These are phyloP conservation scores for honey bee (Apis mellifera) DNA, from an alignment of 1,140 invertebrate species.

Conservation along the genomic window DNA sequence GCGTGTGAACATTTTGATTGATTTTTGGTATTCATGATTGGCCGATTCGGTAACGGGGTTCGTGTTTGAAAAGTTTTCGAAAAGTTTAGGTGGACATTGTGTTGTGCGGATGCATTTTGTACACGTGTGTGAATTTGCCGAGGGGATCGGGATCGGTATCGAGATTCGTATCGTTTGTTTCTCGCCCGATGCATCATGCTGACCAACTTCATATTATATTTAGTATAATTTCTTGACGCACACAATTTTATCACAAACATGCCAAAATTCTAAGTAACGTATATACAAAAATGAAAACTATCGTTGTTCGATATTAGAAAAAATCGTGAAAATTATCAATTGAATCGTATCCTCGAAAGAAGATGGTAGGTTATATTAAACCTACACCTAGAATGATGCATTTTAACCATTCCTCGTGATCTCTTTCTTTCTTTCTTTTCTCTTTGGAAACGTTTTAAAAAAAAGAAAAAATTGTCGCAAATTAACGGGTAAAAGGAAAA, in stretches of 20 bases:
- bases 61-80: slow-evolving; percentile 1
- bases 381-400: not conserved
- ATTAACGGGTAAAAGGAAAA: not conserved
- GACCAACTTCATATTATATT: not conserved
- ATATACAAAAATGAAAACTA: not conserved
- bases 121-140: not conserved
- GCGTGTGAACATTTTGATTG: not conserved
- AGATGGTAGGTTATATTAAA: slow-evolving; percentile 3
- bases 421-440: not conserved
- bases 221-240: not conserved
- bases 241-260: not conserved
- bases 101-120: not conserved
- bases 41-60: not conserved
- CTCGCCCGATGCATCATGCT: not conserved
- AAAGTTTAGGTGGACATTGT: too few relatives aligned
- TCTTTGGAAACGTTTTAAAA: not conserved
- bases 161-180: slow-evolving; percentile 12
- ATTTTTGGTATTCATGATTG: too few relatives aligned
- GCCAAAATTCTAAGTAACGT: slow-evolving; percentile 32
- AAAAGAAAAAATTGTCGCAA: too few relatives aligned
- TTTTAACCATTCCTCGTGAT: not conserved
- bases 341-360: not conserved
- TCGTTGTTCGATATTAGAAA: not conserved
- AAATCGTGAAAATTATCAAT: not conserved
- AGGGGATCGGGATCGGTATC: too few relatives aligned